Base-by-base conservation (phyloP, 53 echinoderm and acorn worm species). In the Henricia sp. region DNA sequence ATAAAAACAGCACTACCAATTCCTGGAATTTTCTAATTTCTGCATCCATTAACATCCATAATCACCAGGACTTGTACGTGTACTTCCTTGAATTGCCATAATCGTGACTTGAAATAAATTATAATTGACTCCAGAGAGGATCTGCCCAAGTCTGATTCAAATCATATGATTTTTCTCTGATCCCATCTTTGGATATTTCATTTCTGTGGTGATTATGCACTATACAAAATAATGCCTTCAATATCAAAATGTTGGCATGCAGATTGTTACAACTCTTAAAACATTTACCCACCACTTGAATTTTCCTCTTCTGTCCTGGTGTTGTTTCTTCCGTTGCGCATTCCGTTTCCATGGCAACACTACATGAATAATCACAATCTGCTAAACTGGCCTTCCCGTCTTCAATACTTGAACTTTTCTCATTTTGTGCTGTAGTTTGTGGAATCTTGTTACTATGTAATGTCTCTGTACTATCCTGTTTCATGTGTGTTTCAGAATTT, bases 251-350 rank as follows among this genome's bases (percentile, higher is more conserved):
- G 24, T 56, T 24, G 25, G 56, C 56, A 56, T 21, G 20, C 56
- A 56, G 56, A 26, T 64, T 10, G 8, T 46, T 33, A 33, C 29
- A 33, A 4, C 35, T 6, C 64, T 33, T 23, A 37, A 13, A 41
- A 14, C 12, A 19, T 2, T 60, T 60, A 34, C 70, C 70, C 19
- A 83, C 83, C 83, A 54, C 83, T 83, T 32, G 23, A 50, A 28
- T 54, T 39, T 68, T 69, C 52, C 83, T 83, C 52, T 83, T 83
- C 42, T 69, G 65, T 30, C 67, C 82, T 38, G 54, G 60, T 6
- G n/a, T n/a, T n/a, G 41, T 21, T n/a, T 27, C 67, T 67, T 24
- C 74, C 21, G 64, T 29, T 32, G 0, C 26, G 11, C 67, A 66
- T 32, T 50, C 67, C 38, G 78, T 51, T 42, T 85, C 85, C 38